A percentile compares a stretch with the other conserved stretches of the same genome.
Evolutionary conservation across 64 coral and sea anemone genomes (phyloP).

Genomic region (Stichodactyla helianthus): DNA sequence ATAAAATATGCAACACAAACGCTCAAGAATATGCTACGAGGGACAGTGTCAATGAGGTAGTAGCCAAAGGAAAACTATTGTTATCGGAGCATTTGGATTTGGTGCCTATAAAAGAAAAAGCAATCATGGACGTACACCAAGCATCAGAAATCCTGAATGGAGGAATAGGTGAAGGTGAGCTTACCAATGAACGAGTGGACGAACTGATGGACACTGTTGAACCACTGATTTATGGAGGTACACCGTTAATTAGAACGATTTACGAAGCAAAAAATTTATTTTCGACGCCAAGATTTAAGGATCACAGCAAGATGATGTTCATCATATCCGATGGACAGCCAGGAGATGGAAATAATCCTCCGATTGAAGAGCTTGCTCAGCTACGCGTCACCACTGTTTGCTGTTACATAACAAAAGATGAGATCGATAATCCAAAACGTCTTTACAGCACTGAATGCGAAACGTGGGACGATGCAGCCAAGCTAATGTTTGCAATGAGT

Average conservation of each 20-base stretch:
- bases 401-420: slow-evolving; percentile 21
- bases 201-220: neutral
- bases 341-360: slow-evolving; percentile 4
- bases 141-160: slow-evolving; percentile 44
- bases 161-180: slow-evolving; percentile 12
- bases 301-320: slow-evolving; percentile 35
- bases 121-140: slow-evolving; percentile 25
- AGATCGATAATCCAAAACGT: neutral
- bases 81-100: neutral
- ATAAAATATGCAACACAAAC: neutral
- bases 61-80: neutral
- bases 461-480: slow-evolving; percentile 6
- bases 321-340: slow-evolving; percentile 45
- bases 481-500: slow-evolving; percentile 43
- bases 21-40: neutral
- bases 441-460: neutral
- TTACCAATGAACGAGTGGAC: neutral
- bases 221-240: slow-evolving; percentile 35
- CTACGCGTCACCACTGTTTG: neutral
- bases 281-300: neutral
- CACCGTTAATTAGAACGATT: slow-evolving; percentile 5
- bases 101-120: neutral
- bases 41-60: neutral
- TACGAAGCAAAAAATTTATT: neutral
- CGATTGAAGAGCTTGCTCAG: neutral